Conservation (phyloP, 2,797 vertebrate genomes). For the Hylomyscus alleni region DNA sequence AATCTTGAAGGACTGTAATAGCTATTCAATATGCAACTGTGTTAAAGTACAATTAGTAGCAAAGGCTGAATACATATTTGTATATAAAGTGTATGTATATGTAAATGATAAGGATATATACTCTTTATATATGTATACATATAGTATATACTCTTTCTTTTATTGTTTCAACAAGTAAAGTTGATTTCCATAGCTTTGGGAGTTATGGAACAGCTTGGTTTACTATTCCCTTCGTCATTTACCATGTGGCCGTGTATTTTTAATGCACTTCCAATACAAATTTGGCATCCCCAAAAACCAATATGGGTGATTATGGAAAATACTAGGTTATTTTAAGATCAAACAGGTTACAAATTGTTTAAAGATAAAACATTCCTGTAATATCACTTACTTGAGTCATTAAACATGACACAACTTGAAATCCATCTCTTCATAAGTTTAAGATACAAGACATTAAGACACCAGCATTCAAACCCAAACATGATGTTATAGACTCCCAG, state of each 20-base stretch:
- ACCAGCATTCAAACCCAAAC: neutral
- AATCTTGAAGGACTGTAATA: conserved; percentile 72
- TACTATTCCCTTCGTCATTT: conserved; percentile 57
- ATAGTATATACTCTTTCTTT: too few relatives aligned
- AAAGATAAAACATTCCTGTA: conserved; percentile 33
- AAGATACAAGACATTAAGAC: neutral
- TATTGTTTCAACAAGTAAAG: too few relatives aligned
- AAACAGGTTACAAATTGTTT: conserved; percentile 47
- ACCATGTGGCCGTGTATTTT: conserved; percentile 20
- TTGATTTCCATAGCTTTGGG: conserved; percentile 56
- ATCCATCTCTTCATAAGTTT: conserved; percentile 19
- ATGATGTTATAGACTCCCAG: neutral
- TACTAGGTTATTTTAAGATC: conserved; percentile 49
- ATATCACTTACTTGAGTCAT: conserved; percentile 39
- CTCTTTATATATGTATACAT: neutral
- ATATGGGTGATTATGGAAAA: conserved; percentile 15
- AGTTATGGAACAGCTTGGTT: conserved; percentile 31
- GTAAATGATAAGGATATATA: neutral
- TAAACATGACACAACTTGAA: conserved; percentile 38
- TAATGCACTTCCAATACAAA: conserved; percentile 33
- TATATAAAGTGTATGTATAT: neutral
- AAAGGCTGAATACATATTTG: conserved; percentile 59
- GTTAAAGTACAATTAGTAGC: conserved; percentile 75
- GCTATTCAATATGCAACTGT: conserved; percentile 77
- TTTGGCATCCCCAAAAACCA: conserved; percentile 25